Evolutionary conservation across 2,113 vertebrate species (phyloP).

Genomic region (Bettongia penicillata): DNA sequence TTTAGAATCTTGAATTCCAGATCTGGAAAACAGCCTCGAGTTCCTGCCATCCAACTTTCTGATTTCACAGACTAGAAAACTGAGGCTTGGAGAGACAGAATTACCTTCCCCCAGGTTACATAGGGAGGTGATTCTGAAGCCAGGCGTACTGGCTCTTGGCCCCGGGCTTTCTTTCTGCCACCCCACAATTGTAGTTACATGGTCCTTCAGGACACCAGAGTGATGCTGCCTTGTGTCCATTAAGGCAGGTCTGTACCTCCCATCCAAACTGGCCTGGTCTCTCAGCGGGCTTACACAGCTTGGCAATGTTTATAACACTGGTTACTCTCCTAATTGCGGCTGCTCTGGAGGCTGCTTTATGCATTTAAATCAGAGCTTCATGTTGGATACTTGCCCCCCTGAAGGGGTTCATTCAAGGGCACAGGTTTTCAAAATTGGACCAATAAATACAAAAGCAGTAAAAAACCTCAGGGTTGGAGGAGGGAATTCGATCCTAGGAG

Average conservation of each 20-base stretch:
- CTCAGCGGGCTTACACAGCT: background rate
- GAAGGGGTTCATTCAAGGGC: constrained; percentile 55
- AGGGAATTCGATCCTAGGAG: background rate
- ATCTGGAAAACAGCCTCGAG: background rate
- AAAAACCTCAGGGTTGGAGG: constrained; percentile 27
- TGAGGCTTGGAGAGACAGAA: background rate
- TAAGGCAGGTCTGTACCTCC: background rate
- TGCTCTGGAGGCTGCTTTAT: constrained; percentile 48
- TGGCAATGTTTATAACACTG: background rate
- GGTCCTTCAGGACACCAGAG: background rate
- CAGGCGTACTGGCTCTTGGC: background rate
- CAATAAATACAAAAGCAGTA: constrained; percentile 61
- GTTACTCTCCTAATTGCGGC: background rate
- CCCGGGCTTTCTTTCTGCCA: background rate
- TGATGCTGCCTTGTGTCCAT: background rate
- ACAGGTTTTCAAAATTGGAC: constrained; percentile 62
- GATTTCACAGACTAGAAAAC: constrained; percentile 13
- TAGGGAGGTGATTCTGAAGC: background rate
- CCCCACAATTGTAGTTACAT: background rate
- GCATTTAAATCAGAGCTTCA: constrained; percentile 67
- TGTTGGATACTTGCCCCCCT: constrained; percentile 56
- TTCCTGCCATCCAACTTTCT: background rate
- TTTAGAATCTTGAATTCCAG: background rate
- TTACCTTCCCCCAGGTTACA: background rate
- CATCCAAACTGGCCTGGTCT: background rate